Evolutionary conservation across 1,140 invertebrate genomes (phyloP).

Genomic region (Apolygus lucorum): DNA sequence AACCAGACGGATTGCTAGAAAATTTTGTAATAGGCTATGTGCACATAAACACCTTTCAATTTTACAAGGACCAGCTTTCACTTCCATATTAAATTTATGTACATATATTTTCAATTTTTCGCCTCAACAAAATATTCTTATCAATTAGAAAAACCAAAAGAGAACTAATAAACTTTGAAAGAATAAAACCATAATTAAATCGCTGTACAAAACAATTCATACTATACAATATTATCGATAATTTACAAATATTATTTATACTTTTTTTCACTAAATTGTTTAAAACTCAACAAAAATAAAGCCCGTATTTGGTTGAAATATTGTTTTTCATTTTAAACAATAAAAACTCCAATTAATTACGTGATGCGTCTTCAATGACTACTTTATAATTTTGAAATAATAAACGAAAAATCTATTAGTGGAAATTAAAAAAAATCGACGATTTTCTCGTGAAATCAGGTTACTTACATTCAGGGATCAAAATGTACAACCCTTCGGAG

Average conservation of each 20-base stretch:
- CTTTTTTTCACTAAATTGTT: slow-evolving; percentile 26
- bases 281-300: slow-evolving; percentile 28
- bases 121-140: slow-evolving; percentile 28
- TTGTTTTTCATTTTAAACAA: slow-evolving; percentile 35
- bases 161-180: slow-evolving; percentile 30
- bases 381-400: not conserved
- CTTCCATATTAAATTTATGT: slow-evolving; percentile 46
- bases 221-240: not conserved
- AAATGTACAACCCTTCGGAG: not conserved
- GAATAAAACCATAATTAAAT: slow-evolving; percentile 32
- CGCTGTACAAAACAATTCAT: slow-evolving; percentile 36
- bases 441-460: too few species aligned
- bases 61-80: slow-evolving; percentile 49
- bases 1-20: slow-evolving; percentile 22
- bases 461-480: not conserved
- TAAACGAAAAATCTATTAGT: too few species aligned
- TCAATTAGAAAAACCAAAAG: slow-evolving; percentile 34
- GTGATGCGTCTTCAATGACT: not conserved
- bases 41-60: slow-evolving; percentile 48
- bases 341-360: slow-evolving; percentile 21
- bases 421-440: too few species aligned
- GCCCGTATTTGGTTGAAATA: slow-evolving; percentile 28
- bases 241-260: slow-evolving; percentile 12
- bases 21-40: slow-evolving; percentile 42
- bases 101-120: slow-evolving; percentile 33